These are phyloP conservation scores for Unio delphinus DNA, from an alignment of 2,888 invertebrate genomes.

Conservation along the genomic window DNA sequence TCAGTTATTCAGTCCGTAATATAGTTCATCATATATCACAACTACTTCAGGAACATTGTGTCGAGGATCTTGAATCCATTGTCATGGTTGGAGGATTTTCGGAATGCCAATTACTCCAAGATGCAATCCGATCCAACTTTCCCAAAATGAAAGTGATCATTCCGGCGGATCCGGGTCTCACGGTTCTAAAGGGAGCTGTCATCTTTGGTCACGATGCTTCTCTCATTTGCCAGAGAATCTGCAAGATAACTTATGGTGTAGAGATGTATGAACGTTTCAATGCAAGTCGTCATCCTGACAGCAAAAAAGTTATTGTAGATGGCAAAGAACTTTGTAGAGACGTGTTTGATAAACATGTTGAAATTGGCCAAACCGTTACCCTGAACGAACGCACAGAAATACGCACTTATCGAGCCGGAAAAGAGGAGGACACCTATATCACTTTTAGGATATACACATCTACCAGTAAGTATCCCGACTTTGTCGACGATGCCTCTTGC, in stretches of 20 bases:
- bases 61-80: slow-evolving; percentile 26
- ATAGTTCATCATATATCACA: slow-evolving; percentile 22
- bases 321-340: slow-evolving; percentile 21
- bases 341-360: slow-evolving; percentile 31
- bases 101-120: slow-evolving; percentile 32
- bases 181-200: slow-evolving; percentile 40
- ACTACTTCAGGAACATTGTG: slow-evolving; percentile 14
- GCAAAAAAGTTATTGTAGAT: slow-evolving; percentile 16
- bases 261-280: slow-evolving; percentile 14
- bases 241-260: slow-evolving; percentile 34
- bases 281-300: slow-evolving; percentile 18
- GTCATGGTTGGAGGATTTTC: slow-evolving; percentile 44
- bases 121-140: slow-evolving; percentile 19
- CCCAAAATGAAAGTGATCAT: slow-evolving; percentile 28
- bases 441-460: slow-evolving; percentile 25
- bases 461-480: slow-evolving; percentile 19
- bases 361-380: slow-evolving; percentile 22
- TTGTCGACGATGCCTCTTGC: slow-evolving; percentile 21
- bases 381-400: slow-evolving; percentile 21
- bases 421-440: slow-evolving; percentile 12
- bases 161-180: slow-evolving; percentile 33
- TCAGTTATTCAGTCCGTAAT: slow-evolving; percentile 19
- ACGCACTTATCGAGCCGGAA: slow-evolving; percentile 17
- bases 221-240: slow-evolving; percentile 24
- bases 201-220: slow-evolving; percentile 34